Percentiles rank a stretch among this genome's conserved stretches.
Conservation (phyloP, 2,113 vertebrate genomes). For the Dicaeum eximium region DNA sequence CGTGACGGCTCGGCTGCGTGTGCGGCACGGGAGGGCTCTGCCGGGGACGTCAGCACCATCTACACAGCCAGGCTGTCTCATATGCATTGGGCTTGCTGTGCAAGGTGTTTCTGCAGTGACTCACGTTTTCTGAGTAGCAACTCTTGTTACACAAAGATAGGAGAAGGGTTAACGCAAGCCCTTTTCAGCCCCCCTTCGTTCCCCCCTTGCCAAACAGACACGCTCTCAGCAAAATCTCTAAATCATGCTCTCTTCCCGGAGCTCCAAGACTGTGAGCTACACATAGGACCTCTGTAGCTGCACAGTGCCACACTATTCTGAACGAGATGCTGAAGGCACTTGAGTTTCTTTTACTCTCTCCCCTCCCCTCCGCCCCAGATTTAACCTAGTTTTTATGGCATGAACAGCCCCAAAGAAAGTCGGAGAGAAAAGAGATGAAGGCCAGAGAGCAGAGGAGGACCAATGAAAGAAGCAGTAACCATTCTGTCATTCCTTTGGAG, state of each 20-base stretch:
- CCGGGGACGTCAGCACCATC: neutral
- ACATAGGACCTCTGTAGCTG: constrained; percentile 51
- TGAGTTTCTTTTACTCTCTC: constrained; percentile 60
- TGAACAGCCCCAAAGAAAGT: constrained; percentile 67
- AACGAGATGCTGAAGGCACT: constrained; percentile 62
- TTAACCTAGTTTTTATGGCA: constrained; percentile 70
- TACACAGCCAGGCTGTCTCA: neutral
- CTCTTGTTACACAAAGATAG: neutral
- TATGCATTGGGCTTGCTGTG: neutral
- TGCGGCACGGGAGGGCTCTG: neutral
- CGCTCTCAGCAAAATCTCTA: constrained; percentile 31
- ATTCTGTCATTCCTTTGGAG: constrained; percentile 71
- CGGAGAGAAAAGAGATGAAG: constrained; percentile 59
- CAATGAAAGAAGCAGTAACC: constrained; percentile 69
- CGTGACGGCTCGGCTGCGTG: neutral
- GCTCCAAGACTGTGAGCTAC: constrained; percentile 15
- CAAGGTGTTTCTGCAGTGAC: constrained; percentile 3
- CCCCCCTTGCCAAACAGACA: neutral
- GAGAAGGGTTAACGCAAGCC: constrained; percentile 38
- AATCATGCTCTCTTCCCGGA: constrained; percentile 31
- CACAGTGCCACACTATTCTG: constrained; percentile 56
- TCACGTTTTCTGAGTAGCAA: neutral
- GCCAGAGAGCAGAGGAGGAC: constrained; percentile 39
- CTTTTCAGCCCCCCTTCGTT: neutral
- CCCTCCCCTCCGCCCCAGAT: constrained; percentile 58